A percentile compares a stretch with the other conserved stretches of the same genome.
phyloP scores from a whole-genome alignment of 2,113 vertebrate genomes.

The Heterotis niloticus region DNA sequence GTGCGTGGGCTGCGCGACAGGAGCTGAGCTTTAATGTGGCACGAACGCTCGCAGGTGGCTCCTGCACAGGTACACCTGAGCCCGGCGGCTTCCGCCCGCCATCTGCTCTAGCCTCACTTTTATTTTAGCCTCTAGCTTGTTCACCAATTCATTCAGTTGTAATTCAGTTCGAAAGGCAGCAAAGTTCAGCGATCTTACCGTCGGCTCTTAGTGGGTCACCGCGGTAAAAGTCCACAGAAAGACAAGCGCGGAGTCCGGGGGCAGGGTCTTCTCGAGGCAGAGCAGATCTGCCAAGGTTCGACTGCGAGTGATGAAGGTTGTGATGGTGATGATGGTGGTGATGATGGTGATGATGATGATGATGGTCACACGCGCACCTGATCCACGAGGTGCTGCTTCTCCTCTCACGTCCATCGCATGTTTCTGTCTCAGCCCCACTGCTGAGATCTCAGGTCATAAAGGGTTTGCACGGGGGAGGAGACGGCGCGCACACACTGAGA shows the following conservation, averaged over 20 bases:
- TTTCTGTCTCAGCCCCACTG: not conserved
- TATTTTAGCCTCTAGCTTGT: not conserved
- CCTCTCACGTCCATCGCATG: not conserved
- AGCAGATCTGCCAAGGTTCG: not conserved
- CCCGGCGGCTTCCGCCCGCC: no score
- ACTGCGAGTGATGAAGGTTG: not conserved
- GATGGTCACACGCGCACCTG: not conserved
- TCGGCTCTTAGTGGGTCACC: conserved; percentile 18
- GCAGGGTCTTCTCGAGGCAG: not conserved
- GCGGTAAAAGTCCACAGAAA: not conserved
- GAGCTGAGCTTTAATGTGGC: no score
- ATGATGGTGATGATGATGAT: no score
- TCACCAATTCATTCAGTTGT: no score
- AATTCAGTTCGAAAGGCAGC: not conserved
- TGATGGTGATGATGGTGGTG: no score
- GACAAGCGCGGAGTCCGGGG: not conserved
- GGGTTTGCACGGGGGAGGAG: no score
- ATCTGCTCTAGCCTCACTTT: not conserved
- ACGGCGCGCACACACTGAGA: no score
- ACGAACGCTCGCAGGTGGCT: no score
- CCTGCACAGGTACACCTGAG: no score
- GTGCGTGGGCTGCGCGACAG: no score
- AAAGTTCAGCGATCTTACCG: conserved; percentile 30
- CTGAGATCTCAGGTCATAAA: no score
- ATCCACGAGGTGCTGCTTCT: not conserved